A percentile compares a stretch with the other conserved stretches of the same genome.
phyloP scores from a whole-genome alignment of 2,797 vertebrate species.

The Eutrigla gurnardus region DNA sequence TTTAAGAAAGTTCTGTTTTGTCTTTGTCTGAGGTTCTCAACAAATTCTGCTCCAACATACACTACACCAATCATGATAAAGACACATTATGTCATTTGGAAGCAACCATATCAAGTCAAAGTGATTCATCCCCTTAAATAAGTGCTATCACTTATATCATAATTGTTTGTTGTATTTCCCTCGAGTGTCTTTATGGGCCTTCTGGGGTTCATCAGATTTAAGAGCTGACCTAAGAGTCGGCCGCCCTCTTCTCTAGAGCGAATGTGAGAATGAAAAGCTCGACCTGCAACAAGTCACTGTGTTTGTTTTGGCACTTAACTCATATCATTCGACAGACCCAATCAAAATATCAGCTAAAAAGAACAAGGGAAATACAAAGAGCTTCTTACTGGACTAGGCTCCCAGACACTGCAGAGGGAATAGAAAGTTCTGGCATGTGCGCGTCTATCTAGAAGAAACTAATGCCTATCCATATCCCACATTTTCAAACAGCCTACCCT shows the following conservation, averaged over 20 bases:
- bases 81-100: conserved; percentile 27
- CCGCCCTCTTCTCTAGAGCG: conserved; percentile 12
- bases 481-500: conserved; percentile 5
- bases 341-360: conserved; percentile 68
- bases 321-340: conserved; percentile 70
- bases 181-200: conserved; percentile 25
- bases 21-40: conserved; percentile 37
- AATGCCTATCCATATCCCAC: conserved; percentile 9
- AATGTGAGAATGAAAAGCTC: conserved; percentile 69
- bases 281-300: conserved; percentile 71
- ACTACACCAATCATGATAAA: conserved; percentile 51
- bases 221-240: conserved; percentile 36
- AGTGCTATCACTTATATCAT: conserved; percentile 44
- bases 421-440: conserved; percentile 39
- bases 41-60: conserved; percentile 55
- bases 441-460: conserved; percentile 26
- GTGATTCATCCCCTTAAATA: conserved; percentile 45
- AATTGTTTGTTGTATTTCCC: conserved; percentile 27
- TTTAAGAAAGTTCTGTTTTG: conserved; percentile 48
- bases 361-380: conserved; percentile 51
- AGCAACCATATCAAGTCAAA: conserved; percentile 38
- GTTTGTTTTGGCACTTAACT: conserved; percentile 74
- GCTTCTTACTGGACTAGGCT: conserved; percentile 61
- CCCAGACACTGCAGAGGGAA: conserved; percentile 51
- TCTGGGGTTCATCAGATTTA: conserved; percentile 53